A percentile compares a stretch with the other conserved stretches of the same genome.
Conservation (phyloP, 2,113 vertebrate genomes). For the Megaceryle torquata region DNA sequence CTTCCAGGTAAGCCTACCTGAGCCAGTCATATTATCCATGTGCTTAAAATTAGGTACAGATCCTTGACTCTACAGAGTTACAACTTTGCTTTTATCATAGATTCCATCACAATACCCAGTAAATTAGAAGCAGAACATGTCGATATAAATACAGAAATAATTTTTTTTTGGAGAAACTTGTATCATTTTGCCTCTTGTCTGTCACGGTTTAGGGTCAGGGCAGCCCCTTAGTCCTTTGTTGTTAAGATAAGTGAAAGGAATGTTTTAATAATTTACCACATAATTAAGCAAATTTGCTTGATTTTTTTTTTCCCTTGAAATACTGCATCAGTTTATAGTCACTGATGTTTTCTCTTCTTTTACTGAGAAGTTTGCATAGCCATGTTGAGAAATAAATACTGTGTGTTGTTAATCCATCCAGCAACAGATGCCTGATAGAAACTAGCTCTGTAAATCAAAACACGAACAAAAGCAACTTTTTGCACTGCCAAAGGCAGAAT, state of each 20-base stretch:
- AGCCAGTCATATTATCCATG: background rate
- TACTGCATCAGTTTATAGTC: conserved; percentile 4
- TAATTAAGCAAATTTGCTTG: background rate
- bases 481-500: background rate
- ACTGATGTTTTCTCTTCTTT: background rate
- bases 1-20: background rate
- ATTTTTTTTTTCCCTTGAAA: background rate
- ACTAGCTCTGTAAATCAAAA: conserved; percentile 46
- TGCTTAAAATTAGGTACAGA: background rate
- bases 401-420: conserved; percentile 35
- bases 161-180: background rate
- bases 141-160: background rate
- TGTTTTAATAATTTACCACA: conserved; percentile 5
- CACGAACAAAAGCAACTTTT: conserved; percentile 28
- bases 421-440: conserved; percentile 43
- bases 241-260: conserved; percentile 1
- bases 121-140: background rate
- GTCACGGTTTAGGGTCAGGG: no score
- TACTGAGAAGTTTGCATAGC: background rate
- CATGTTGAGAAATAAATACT: conserved; percentile 38
- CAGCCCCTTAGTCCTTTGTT: background rate
- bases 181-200: background rate
- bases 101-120: background rate
- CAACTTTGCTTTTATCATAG: background rate
- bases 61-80: background rate